Conservation (phyloP, 2,888 invertebrate genomes). For the Griposia aprilina region DNA sequence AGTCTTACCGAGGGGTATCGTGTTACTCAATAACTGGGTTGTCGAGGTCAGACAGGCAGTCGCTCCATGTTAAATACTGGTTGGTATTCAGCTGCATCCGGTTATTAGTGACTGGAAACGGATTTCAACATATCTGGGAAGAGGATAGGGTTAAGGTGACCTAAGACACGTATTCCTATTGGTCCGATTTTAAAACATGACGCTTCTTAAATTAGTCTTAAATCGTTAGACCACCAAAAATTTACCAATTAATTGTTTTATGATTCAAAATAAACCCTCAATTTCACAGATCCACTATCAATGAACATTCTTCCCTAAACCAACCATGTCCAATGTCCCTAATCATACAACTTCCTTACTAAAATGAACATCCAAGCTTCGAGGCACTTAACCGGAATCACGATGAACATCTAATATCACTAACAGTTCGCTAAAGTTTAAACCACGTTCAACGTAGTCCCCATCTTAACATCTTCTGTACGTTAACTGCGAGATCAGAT, state of each 20-base stretch:
- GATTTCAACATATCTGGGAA: no score
- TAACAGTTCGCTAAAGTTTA: slow-evolving; percentile 42
- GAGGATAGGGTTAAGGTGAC: no score
- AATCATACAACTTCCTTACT: slow-evolving; percentile 12
- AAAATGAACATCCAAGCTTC: slow-evolving; percentile 33
- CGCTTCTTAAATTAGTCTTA: not conserved
- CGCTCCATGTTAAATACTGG: no score
- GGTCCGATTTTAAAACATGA: not conserved
- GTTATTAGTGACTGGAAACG: no score
- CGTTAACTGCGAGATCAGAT: slow-evolving; percentile 53
- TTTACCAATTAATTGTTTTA: not conserved
- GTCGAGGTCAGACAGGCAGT: no score
- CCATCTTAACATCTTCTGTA: slow-evolving; percentile 20
- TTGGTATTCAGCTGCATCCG: no score
- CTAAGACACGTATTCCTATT: no score
- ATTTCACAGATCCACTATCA: not conserved
- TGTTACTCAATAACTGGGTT: no score
- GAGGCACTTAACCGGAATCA: slow-evolving; percentile 28
- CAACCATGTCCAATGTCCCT: not conserved
- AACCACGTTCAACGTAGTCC: slow-evolving; percentile 41
- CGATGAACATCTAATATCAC: slow-evolving; percentile 36
- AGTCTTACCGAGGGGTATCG: no score
- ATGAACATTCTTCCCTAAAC: not conserved
- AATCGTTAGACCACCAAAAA: not conserved
- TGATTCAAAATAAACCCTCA: not conserved